Base-by-base conservation (phyloP, 2,797 vertebrate species). In the Channallabes apus region DNA sequence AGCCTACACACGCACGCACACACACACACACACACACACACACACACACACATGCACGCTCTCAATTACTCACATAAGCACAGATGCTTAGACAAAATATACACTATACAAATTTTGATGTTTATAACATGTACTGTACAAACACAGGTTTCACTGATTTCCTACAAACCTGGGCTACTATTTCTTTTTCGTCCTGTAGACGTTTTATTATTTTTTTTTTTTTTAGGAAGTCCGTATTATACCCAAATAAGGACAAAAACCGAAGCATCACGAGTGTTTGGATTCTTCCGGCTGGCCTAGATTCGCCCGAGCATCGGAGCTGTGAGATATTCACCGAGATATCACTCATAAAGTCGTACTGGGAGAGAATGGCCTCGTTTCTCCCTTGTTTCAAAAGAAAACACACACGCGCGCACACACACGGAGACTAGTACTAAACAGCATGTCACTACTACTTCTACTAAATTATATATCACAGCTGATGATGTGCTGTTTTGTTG, bases 241-340 rank as follows among this genome's bases (percentile, higher is more conserved):
- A 22, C 17, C 35, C 29, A 58, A 68, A 61, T 46, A 58, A 65
- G 18, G 9, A 62, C 32, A 14, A 84, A 78, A 79, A 71, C 85
- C 2, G 84, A 76, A 85, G 90, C 56, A 71, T 65, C 56, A 79
- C 64, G 14, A 38, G 27, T 15, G 87, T 85, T 82, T 86, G 0
- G 68, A 79, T 87, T 88, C 87, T 89, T 85, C 77, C 89, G 56
- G 62, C 80, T 84, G 89, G 59, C 82, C 90, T 83, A 86, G 78
- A 88, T 86, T 78, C 58, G 3, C 58, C 17, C 18, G 76, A 84
- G 64, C 54, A 18, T 46, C 32, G 46, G 29, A 32, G 64, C 80
- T 24, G 27, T 9, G 65, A 14, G 46, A 67, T 69, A 56, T 69
- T 69, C 35, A 8, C 3, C 12, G 46, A 69, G 29, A 58, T 56